Base-by-base conservation (phyloP, 1,140 invertebrate species). In the Planococcus citri region DNA sequence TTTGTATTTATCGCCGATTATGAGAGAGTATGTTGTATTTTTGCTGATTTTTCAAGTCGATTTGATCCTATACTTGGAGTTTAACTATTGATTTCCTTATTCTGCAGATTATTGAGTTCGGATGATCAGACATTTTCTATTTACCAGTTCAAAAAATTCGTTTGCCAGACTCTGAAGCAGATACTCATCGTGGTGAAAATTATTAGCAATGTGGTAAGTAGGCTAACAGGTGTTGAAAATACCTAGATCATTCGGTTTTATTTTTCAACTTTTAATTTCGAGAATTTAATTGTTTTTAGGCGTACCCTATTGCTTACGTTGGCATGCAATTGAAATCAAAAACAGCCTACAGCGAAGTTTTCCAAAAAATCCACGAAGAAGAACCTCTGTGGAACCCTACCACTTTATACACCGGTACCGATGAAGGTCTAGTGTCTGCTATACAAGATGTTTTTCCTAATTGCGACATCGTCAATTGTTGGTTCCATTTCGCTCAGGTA, bases 401-500 rank as follows among this genome's bases (percentile, higher is more conserved):
- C 6, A 64, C 22, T 64, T 25, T 64, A 25, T 64, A 25, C 25
- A 17, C 20, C 10, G 25, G 25, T 6, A 24, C 22, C 1, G 60
- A 64, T 3, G 60, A 22, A 22, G 8, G 10, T 3, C 60, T 64
- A 24, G 3, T 22, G 4, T 22, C 2, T 25, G 60, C 60, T 27
- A 64, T 64, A 9, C 22, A 22, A 25, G 24, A 64, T 17, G 10
- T 25, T 4, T 64, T 64, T 21, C 20, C 20, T 22, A 22, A 22
- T 17, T 64, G 60, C 17, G 4, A 64, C 2, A 64, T 64, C 24
- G 24, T 64, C 4, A 24, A 9, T 27, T 24, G 14, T 27, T 64
- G 60, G 60, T 64, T 64, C 20, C 60, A 64, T 64, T 64, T 64
- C 10, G 60, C 25, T 64, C 60, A 64, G 25, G 60, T 64, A 64